Percentiles rank a stretch among this genome's conserved stretches.
phyloP scores from a whole-genome alignment of 1,140 invertebrate genomes.

The Aphis craccivora region DNA sequence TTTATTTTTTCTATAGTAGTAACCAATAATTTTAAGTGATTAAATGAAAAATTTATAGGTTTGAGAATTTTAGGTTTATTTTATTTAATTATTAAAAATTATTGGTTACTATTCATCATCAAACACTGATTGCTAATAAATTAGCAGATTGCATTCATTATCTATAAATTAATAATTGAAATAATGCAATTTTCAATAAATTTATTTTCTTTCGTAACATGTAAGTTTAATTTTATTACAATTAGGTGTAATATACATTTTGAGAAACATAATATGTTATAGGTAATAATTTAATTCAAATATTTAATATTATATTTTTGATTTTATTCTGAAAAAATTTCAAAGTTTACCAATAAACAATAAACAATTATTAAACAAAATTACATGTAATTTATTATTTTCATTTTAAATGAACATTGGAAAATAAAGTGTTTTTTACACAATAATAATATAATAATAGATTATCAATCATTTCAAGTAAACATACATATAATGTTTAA shows the following conservation, averaged over 20 bases:
- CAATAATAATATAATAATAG: slow-evolving; percentile 36
- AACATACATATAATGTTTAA: slow-evolving; percentile 16
- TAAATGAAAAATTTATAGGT: too few species aligned
- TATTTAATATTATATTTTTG: background rate
- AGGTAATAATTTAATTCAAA: background rate
- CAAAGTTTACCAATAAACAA: slow-evolving; percentile 13
- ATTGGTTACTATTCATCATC: too few species aligned
- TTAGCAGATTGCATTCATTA: background rate
- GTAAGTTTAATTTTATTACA: background rate
- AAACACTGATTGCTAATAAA: background rate
- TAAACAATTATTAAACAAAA: slow-evolving; percentile 29
- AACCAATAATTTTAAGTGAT: too few species aligned
- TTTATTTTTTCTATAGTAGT: too few species aligned
- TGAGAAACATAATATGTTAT: background rate
- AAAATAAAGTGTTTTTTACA: slow-evolving; percentile 24
- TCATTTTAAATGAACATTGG: slow-evolving; percentile 7
- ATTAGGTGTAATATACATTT: background rate
- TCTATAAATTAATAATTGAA: background rate
- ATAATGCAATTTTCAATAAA: background rate
- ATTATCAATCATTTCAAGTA: slow-evolving; percentile 40
- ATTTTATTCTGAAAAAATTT: background rate
- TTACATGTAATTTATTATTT: slow-evolving; percentile 46
- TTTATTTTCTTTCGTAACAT: background rate
- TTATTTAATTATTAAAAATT: too few species aligned
- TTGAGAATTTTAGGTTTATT: too few species aligned